Evolutionary conservation across 1,140 invertebrate species (phyloP), one percentile per base, ranked within the genome.

Genomic region (Euura saliciscinereae): DNA sequence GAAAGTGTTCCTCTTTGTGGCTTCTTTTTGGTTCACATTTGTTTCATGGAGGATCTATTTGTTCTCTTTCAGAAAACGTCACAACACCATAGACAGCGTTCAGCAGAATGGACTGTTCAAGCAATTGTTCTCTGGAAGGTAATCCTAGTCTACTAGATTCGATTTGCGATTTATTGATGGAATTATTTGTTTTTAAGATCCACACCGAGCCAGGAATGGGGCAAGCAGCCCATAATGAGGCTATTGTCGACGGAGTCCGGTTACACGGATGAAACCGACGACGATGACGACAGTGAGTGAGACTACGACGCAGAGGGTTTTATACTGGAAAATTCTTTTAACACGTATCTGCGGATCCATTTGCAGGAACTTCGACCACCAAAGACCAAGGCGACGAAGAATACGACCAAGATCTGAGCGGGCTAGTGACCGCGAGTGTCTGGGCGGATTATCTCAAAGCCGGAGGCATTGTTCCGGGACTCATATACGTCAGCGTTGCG

Each of bases 381-480:
- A 13, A 66, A 71, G 75, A 71, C 66, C 65, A 7, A 42, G 43
- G 43, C 42, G 68, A 44, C 43, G 10, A 7, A 13, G 45, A 45
- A 45, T 45, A 8, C 13, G 43, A 59, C 2, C 73, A 82, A 28
- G 76, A 78, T 44, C 70, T 13, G 43, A 68, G 74, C 10, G 78
- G 75, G 45, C 65, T 77, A 43, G 79, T 83, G 74, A 89, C 90
- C 28, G 79, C 83, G 72, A 85, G 85, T 75, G 89, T 93, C 67
- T 94, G 94, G 84, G 75, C 90, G 66, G 83, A 89, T 45, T 94
- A 94, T 78, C 81, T 92, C 71, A 88, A 85, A 69, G 89, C 92
- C 13, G 93, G 92, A 78, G 92, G 91, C 1, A 78, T 90, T 67
- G 76, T 86, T 51, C 83, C 91, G 70, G 89, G 88, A 70, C 66